Percentiles rank a stretch among this genome's conserved stretches.
These are phyloP conservation scores for Capitulum mitella DNA, from an alignment of 2,888 invertebrate genomes.

Conservation along the genomic window DNA sequence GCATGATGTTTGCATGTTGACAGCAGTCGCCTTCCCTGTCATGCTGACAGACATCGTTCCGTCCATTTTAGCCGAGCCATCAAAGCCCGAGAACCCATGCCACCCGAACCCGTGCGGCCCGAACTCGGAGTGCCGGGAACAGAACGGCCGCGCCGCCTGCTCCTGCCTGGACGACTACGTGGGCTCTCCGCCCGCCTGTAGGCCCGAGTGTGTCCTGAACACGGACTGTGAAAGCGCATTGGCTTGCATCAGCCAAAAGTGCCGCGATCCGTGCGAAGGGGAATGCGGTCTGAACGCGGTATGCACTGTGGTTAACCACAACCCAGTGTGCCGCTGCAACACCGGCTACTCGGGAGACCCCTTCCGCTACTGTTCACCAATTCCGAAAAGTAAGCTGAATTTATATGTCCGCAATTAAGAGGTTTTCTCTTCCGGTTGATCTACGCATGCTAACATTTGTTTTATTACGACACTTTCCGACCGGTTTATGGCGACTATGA, in stretches of 20 bases:
- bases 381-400: constrained; percentile 38
- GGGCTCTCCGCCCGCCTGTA: constrained; percentile 61
- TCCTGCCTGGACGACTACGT: constrained; percentile 61
- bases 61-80: not conserved
- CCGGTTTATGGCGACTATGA: no score
- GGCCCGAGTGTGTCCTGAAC: constrained; percentile 67
- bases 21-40: no score
- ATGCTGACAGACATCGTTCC: no score
- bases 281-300: constrained; percentile 56
- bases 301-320: constrained; percentile 63
- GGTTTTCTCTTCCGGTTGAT: no score
- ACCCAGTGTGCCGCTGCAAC: constrained; percentile 19
- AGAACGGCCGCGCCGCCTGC: constrained; percentile 52
- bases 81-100: constrained; percentile 47
- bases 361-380: constrained; percentile 59
- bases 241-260: constrained; percentile 61
- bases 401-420: no score
- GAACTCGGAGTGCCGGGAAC: constrained; percentile 59
- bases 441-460: no score
- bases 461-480: no score
- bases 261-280: constrained; percentile 54
- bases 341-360: constrained; percentile 64
- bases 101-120: constrained; percentile 64
- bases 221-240: constrained; percentile 60
- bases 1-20: no score